Percentiles rank a stretch among this genome's conserved stretches.
Conservation (phyloP, 2,113 vertebrate species). For the Excalfactoria chinensis region DNA sequence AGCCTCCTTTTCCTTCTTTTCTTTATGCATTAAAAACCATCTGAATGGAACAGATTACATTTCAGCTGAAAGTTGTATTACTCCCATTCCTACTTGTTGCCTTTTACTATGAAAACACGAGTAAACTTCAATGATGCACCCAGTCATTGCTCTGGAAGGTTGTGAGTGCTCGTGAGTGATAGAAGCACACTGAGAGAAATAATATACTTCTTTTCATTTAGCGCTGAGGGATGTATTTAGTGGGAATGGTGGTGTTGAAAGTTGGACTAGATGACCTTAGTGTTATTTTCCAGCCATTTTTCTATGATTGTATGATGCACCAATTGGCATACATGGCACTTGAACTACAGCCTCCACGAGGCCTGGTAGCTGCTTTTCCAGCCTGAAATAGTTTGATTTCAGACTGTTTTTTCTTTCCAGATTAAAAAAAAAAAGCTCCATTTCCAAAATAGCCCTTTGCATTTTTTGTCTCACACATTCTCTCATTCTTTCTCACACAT, state of each 20-base stretch:
- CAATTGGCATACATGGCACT: background rate
- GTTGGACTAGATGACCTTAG: too few relatives aligned
- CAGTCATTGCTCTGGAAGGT: background rate
- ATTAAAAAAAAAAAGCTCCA: background rate
- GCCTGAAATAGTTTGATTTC: background rate
- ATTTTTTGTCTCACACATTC: background rate
- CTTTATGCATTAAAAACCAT: background rate
- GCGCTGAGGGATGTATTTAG: too few relatives aligned
- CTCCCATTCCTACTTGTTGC: background rate
- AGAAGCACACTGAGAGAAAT: background rate
- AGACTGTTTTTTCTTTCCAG: background rate
- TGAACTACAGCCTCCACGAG: background rate
- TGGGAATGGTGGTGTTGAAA: too few relatives aligned
- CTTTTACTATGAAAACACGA: background rate
- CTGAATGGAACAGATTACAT: background rate
- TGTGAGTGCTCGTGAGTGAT: background rate
- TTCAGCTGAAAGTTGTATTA: background rate
- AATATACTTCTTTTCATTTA: background rate
- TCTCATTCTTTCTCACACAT: background rate
- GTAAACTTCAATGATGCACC: background rate
- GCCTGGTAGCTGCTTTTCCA: background rate
- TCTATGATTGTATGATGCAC: too few relatives aligned
- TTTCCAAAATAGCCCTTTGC: background rate
- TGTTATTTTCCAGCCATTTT: too few relatives aligned
- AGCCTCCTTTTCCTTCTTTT: background rate